Evolutionary conservation across 2,888 invertebrate genomes (phyloP).

Genomic region (Tetramorium bicarinatum): DNA sequence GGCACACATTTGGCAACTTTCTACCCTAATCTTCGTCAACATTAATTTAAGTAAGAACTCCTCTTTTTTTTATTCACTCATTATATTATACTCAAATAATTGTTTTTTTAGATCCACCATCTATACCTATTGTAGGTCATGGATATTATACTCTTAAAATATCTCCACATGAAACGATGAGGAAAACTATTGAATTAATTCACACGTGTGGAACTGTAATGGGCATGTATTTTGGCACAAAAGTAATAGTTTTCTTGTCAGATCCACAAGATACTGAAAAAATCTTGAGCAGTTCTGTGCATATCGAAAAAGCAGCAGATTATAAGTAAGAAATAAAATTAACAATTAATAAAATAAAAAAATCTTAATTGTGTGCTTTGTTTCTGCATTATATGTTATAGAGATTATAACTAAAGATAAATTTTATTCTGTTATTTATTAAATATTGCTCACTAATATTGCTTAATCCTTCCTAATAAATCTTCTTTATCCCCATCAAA

Average conservation of each 20-base stretch:
- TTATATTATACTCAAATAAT: not conserved
- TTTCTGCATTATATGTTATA: not conserved
- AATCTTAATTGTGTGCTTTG: not conserved
- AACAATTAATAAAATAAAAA: not conserved
- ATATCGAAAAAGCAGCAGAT: slow-evolving; percentile 84
- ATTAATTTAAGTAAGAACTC: not conserved
- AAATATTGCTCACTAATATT: not conserved
- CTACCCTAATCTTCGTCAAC: not conserved
- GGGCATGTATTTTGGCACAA: slow-evolving; percentile 82
- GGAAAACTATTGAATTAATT: too few relatives aligned
- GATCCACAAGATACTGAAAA: slow-evolving; percentile 84
- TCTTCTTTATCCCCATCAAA: slow-evolving; percentile 49
- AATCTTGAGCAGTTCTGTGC: slow-evolving; percentile 83
- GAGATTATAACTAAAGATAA: not conserved
- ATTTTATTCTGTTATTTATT: not conserved
- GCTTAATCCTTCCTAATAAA: not conserved
- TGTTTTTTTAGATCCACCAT: slow-evolving; percentile 79
- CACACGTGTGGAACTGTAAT: slow-evolving; percentile 80
- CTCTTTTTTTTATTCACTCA: not conserved
- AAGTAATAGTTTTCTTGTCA: slow-evolving; percentile 80
- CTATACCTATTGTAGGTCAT: slow-evolving; percentile 82
- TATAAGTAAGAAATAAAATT: slow-evolving; percentile 78
- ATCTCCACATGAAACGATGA: too few relatives aligned
- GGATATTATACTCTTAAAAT: slow-evolving; percentile 75
- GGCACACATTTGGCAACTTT: too few relatives aligned